Evolutionary conservation across 2,797 vertebrate species (phyloP), one percentile per base, ranked within the genome.

Genomic region (Gambusia yucatana): DNA sequence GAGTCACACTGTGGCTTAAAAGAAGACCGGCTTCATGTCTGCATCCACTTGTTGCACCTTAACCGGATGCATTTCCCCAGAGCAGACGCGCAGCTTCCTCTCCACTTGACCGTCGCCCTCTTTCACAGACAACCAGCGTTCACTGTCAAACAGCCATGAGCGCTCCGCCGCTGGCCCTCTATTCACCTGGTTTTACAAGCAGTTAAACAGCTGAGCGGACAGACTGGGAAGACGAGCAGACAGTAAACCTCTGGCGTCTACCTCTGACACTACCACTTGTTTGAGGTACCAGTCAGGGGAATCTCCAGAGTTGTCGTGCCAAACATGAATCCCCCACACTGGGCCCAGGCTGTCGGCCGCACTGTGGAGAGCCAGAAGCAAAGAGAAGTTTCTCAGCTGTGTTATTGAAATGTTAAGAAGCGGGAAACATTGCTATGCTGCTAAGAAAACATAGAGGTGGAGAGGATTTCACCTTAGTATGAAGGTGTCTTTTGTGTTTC

Each of bases 401-500:
- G 2, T 28, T 8, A 46, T 7, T 46, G n/a, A 28, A 46, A 14
- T 44, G 16, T 46, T 14, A 6, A 8, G 6, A 44, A 13, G 28
- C 30, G 17, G 20, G 47, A 16, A 17, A n/a, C 14, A 6, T 44
- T 22, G 3, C 30, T 39, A 17, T 67, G 10, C 59, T 67, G 2
- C 30, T 75, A 0, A 65, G 7, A 3, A 6, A 28, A 39, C 22
- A 41, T 11, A 36, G 16, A 39, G 11, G 8, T 63, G 52, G 81
- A 3, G 22, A 75, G 6, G 0, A 75, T 22, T 78, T 77, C 89
- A 97, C 97, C 97, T 97, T 33, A 98, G 48, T 72, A 98, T 91
- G 72, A 98, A 97, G 0, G 95, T 96, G 70, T 96, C 93, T 73
- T 93, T 94, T 82, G 96, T 96, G 89, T 97, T 97, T 71, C 90